phyloP scores from a whole-genome alignment of 2,113 vertebrate genomes.

The Choloepus hoffmanni region DNA sequence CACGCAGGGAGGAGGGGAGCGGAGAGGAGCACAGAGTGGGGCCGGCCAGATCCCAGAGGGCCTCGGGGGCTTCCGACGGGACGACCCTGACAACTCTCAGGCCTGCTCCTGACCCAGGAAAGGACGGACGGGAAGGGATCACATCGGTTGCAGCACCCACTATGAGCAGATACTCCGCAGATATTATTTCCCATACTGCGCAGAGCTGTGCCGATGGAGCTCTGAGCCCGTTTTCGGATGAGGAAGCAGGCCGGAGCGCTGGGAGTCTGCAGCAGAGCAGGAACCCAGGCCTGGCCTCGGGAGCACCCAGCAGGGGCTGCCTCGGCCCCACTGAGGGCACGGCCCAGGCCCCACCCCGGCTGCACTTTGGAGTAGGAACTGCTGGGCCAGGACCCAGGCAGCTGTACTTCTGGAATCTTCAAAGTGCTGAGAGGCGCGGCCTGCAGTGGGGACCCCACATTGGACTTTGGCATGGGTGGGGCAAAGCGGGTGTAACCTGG shows the following conservation, averaged over 20 bases:
- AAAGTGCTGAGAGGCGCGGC: neutral
- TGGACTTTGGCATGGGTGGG: too few relatives aligned
- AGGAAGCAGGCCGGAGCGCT: fast-evolving
- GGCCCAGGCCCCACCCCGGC: neutral
- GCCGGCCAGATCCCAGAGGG: too few relatives aligned
- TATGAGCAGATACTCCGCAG: fast-evolving
- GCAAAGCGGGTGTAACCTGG: neutral
- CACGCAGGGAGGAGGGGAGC: fast-evolving
- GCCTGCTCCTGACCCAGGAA: neutral
- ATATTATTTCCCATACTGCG: fast-evolving
- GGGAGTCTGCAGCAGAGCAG: neutral
- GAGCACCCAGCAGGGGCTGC: neutral
- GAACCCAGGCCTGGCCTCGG: neutral
- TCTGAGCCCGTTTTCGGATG: neutral
- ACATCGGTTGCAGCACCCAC: fast-evolving
- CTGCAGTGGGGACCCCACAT: too few relatives aligned
- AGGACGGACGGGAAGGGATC: neutral
- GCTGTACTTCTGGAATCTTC: fast-evolving
- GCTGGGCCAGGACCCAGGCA: neutral
- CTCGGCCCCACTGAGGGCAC: fast-evolving
- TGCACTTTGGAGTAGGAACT: fast-evolving
- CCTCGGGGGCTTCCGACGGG: neutral
- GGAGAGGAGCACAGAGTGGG: neutral
- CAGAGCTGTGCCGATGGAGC: neutral
- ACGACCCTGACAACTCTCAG: neutral